Base-by-base conservation (phyloP, 2,113 vertebrate species). In the Morone saxatilis region DNA sequence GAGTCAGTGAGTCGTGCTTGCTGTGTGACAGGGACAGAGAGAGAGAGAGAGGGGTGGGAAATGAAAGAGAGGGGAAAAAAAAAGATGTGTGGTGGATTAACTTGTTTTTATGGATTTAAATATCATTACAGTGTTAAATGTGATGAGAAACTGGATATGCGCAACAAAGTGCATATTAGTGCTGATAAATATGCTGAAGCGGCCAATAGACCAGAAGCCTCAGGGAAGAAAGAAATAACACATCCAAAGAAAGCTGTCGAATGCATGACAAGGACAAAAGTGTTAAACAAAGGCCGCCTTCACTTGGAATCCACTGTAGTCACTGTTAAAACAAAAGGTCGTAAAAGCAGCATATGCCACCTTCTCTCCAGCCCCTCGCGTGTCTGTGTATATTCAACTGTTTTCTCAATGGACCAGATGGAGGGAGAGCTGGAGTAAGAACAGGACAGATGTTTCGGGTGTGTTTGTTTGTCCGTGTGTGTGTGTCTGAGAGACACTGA, bases 331-430 rank as follows among this genome's bases (percentile, higher is more conserved):
- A 72, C 22, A 80, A 81, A 59, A 87, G 81, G 72, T 81, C 2
- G 2, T 74, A 73, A 87, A 90, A 68, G 71, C 76, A 78, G 38
- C 79, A 81, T 76, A 72, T 77, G 84, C 75, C 14, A 40, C 56
- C 13, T 60, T 57, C 79, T 41, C 59, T 31, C 54, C 48, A n/a
- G 8, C 53, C 20, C 5, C 59, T 25, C 53, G 36, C 47, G 12
- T 19, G 62, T 36, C 59, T 69, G 43, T 62, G 22, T 41, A 14
- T 62, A 80, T 45, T 66, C 62, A 72, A 62, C 31, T 0, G 12
- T 72, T 89, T 76, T 80, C 68, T 90, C 83, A 80, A 62, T 83
- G 86, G 81, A 78, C 57, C 90, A 92, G 88, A 89, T 88, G 90
- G 91, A 77, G 62, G 54, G 66, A 62, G 80, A 78, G 76, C 63